Evolutionary conservation across 2,888 invertebrate genomes (phyloP), one percentile per base, ranked within the genome.

Genomic region (Agriopis aurantiaria): DNA sequence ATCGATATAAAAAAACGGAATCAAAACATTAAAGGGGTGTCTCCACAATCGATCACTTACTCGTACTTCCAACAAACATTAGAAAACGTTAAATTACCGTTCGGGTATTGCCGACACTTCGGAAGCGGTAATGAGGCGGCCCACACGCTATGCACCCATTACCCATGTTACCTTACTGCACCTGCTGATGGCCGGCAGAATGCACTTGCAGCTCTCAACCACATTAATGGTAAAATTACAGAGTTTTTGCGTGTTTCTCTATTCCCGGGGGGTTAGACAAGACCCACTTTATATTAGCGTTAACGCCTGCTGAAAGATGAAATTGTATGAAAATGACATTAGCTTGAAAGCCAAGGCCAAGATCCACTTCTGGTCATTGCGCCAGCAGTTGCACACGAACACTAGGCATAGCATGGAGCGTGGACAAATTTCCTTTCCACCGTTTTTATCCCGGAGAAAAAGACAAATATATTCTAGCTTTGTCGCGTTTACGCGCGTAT

Each of bases 61-160:
- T 40, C 8, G n/a, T 11, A 65, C 23, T 57, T 9, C 57, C 23
- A 46, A 33, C 33, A 9, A 45, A 52, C 62, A 69, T 71, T 70
- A 69, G 59, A 64, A 63, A 69, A 68, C 58, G 71, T 70, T 69
- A 65, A 74, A 74, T 71, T 61, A 65, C 63, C 57, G 60, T 68
- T 68, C 73, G 68, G 59, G 51, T 58, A 65, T 61, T 64, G 66
- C 64, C 64, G 72, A 69, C 75, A 71, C 73, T 55, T 71, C 65
- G 69, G 70, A 65, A 68, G 68, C 65, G 61, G 51, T 74, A 76
- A 75, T 74, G 76, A 85, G 83, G 80, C 84, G 78, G 65, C 75
- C 72, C 74, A 73, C 84, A 88, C 87, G 85, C 84, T 71, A 76
- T 71, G 43, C 60, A 51, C 55, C 65, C 74, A 65, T 76, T 76